phyloP scores from a whole-genome alignment of 2,888 invertebrate genomes.

The Acleris laterana region DNA sequence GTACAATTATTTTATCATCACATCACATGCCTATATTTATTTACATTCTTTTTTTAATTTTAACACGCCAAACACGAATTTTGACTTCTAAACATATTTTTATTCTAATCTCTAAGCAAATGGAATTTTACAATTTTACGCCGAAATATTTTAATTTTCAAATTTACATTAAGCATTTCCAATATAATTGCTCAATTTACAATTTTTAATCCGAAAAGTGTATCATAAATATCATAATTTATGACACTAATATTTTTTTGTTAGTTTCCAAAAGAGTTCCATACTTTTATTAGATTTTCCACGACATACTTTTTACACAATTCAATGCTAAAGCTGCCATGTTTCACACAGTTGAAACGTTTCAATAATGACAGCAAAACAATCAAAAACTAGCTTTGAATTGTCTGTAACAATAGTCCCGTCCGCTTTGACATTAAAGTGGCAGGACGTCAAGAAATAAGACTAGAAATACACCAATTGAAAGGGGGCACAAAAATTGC shows the following conservation, averaged over 20 bases:
- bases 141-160: conserved; percentile 75
- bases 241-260: conserved; percentile 38
- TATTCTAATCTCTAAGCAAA: conserved; percentile 67
- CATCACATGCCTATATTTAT: conserved; percentile 78
- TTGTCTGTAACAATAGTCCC: conserved; percentile 5
- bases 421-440: conserved; percentile 8
- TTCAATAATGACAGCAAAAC: conserved; percentile 17
- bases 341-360: conserved; percentile 3
- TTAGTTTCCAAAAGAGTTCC: conserved; percentile 40
- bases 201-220: conserved; percentile 51
- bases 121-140: conserved; percentile 75
- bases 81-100: conserved; percentile 73
- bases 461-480: conserved; percentile 80
- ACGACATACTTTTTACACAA: conserved; percentile 45
- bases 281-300: conserved; percentile 41
- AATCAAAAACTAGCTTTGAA: conserved; percentile 18
- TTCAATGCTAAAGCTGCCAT: conserved; percentile 30
- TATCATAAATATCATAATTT: conserved; percentile 41
- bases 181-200: conserved; percentile 52
- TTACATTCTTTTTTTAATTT: conserved; percentile 71
- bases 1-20: conserved; percentile 70
- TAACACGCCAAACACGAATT: conserved; percentile 78
- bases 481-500: conserved; percentile 23
- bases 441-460: conserved; percentile 50
- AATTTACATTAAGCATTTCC: conserved; percentile 51